Conservation (phyloP, 2,797 vertebrate species). For the Paramormyrops hopkinsi region DNA sequence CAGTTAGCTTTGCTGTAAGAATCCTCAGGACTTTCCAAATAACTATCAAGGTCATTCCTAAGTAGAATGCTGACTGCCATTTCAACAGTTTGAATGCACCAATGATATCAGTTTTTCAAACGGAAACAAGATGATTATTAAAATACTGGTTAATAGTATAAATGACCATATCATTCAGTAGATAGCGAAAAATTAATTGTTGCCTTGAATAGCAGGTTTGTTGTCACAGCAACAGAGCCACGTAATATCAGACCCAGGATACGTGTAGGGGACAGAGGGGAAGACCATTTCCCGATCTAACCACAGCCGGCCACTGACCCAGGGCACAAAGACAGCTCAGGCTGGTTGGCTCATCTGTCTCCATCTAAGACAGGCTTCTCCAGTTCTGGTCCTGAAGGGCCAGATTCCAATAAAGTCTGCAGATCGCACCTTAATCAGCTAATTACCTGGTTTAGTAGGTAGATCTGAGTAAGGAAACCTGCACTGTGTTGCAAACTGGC, state of each 20-base stretch:
- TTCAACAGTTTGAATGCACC: neutral
- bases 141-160: neutral
- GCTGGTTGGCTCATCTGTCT: constrained; percentile 19
- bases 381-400: neutral
- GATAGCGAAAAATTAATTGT: neutral
- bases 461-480: neutral
- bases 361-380: neutral
- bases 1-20: neutral
- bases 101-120: neutral
- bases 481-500: neutral
- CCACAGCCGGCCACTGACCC: constrained; percentile 3
- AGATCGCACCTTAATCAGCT: neutral
- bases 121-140: neutral
- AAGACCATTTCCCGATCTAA: neutral
- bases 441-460: neutral
- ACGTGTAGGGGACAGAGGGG: neutral
- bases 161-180: neutral
- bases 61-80: neutral
- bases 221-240: neutral
- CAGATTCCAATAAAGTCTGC: neutral
- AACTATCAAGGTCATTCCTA: neutral
- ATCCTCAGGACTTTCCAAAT: neutral
- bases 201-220: neutral
- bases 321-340: constrained; percentile 18
- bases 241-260: constrained; percentile 1